Conservation (phyloP, 2,797 vertebrate species). For the Hydrolagus colliei region DNA sequence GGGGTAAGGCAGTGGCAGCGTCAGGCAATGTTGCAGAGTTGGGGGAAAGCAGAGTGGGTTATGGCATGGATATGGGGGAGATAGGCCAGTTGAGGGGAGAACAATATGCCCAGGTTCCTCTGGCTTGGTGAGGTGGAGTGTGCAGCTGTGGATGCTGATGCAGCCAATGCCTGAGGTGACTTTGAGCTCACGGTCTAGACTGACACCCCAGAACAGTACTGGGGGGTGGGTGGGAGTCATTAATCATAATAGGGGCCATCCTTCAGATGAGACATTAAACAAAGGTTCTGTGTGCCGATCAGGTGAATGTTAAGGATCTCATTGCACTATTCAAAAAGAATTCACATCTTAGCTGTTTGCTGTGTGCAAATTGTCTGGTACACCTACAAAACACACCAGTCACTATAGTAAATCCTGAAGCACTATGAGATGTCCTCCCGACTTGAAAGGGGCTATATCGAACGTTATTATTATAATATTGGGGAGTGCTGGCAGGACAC, state of each 20-base stretch:
- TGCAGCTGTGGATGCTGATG: too few relatives aligned
- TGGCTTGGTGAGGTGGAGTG: too few relatives aligned
- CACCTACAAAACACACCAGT: background rate
- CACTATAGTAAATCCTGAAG: background rate
- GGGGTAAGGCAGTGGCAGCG: too few relatives aligned
- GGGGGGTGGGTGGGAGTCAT: background rate
- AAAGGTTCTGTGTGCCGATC: background rate
- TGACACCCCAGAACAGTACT: background rate
- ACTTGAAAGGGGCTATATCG: too few relatives aligned
- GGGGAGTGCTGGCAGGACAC: too few relatives aligned
- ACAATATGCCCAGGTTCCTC: too few relatives aligned
- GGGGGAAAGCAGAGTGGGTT: too few relatives aligned
- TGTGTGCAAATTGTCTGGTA: background rate
- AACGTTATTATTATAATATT: too few relatives aligned
- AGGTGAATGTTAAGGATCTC: background rate
- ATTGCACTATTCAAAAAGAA: background rate
- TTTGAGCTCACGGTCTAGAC: background rate
- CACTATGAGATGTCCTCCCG: background rate
- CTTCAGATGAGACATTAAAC: background rate
- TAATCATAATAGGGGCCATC: background rate
- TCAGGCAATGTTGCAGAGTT: too few relatives aligned
- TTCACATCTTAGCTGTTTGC: background rate
- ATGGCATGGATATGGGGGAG: too few relatives aligned
- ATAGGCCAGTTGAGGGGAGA: too few relatives aligned
- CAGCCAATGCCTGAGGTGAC: too few relatives aligned